phyloP scores from a whole-genome alignment of 1,140 invertebrate genomes.

The Parasteatoda tepidariorum region DNA sequence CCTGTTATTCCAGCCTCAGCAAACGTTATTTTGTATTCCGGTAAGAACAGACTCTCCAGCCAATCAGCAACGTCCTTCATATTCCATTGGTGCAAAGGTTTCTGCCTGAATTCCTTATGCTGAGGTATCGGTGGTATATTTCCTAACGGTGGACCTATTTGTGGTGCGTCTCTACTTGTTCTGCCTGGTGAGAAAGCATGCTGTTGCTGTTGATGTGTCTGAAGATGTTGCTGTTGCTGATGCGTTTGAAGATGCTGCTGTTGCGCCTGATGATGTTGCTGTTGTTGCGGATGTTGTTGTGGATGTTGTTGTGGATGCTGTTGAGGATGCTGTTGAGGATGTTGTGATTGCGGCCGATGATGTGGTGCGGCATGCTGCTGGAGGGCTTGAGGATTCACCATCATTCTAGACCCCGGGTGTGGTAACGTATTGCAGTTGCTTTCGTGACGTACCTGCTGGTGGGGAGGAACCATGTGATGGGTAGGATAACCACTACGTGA shows the following conservation, averaged over 20 bases:
- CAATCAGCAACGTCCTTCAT: conserved; percentile 71
- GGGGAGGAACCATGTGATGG: conserved; percentile 19
- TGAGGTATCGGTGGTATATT: conserved; percentile 37
- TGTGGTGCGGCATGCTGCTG: conserved; percentile 22
- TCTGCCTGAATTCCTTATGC: conserved; percentile 67
- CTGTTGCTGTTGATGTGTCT: neutral
- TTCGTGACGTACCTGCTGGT: conserved; percentile 38
- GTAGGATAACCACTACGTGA: conserved; percentile 44
- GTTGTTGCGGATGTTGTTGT: neutral
- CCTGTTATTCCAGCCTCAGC: conserved; percentile 70
- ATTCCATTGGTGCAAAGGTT: conserved; percentile 69
- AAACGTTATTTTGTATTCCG: conserved; percentile 72
- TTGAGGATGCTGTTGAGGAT: conserved; percentile 17
- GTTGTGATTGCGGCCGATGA: conserved; percentile 33
- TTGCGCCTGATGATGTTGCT: conserved; percentile 16
- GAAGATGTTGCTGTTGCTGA: neutral
- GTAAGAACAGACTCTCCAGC: conserved; percentile 71
- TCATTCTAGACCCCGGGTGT: conserved; percentile 41
- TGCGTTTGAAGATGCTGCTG: conserved; percentile 3
- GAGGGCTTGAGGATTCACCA: conserved; percentile 10
- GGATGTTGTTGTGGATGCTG: too few relatives aligned
- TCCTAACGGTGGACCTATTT: neutral
- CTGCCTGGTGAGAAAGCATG: conserved; percentile 29
- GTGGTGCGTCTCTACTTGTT: neutral
- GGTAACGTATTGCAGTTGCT: conserved; percentile 56